Base-by-base conservation (phyloP, 35 echinoderm and acorn worm species). In the Hemicentrotus pulcherrimus region DNA sequence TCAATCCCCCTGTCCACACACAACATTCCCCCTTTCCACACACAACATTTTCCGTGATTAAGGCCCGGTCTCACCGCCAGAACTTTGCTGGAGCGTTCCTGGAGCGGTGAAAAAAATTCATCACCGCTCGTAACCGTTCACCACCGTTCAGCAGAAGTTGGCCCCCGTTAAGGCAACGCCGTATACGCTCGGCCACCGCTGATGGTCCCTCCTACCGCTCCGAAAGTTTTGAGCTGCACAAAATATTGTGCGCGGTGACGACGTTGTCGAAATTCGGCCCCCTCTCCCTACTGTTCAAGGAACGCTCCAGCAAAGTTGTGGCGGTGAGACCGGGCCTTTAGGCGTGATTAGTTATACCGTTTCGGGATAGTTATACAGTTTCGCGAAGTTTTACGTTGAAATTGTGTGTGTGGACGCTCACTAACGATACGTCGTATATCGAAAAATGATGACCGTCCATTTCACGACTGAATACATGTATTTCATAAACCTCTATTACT, bases 201-300 rank as follows among this genome's bases (percentile, higher is more conserved):
- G 87, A 89, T 89, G 87, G 87, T 89, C 87, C 87, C 87, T 89
- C 87, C 87, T 89, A 89, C 87, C 31, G 87, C 32, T 89, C 87
- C 87, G 87, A 89, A 88, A 88, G 86, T 88, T 88, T 88, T 88
- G 86, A 88, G 86, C 86, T 88, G 86, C 86, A 88, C 86, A 88
- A 88, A 88, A 88, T 88, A 88, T 88, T 88, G 86, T 18, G 5
- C 12, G 85, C 28, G n/a, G n/a, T n/a, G n/a, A n/a, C n/a, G n/a
- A n/a, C 85, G 85, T 86, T 86, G 85, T 86, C 85, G 85, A 86
- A 86, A 86, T 86, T 86, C 85, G 85, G 86, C 86, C 86, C 86
- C 86, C 86, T 88, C 86, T 88, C 86, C 86, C 86, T 88, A 88
- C 86, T 31, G 45, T 88, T 88, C 86, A 88, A 88, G 86, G 86